These are phyloP conservation scores for Diachrysia chrysitis DNA, from an alignment of 2,888 invertebrate species.

Conservation along the genomic window DNA sequence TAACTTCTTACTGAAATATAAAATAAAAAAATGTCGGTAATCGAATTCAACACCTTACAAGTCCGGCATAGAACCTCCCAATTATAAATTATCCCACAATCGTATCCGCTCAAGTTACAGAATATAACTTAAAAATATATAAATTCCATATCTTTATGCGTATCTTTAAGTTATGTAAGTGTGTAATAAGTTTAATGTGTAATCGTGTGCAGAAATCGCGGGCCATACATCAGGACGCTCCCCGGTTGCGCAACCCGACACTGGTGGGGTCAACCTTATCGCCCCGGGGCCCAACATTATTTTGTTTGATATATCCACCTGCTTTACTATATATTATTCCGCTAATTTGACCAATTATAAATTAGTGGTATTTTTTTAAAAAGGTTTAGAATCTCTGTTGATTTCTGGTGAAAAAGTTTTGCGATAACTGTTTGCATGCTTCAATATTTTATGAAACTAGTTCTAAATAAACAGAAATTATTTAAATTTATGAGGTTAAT, in stretches of 20 bases:
- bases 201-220: conserved; percentile 61
- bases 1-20: background rate
- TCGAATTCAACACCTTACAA: background rate
- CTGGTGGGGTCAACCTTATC: conserved; percentile 47
- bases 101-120: conserved; percentile 38
- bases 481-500: too few relatives aligned
- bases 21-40: background rate
- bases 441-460: too few relatives aligned
- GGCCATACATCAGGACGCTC: conserved; percentile 60
- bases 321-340: conserved; percentile 15
- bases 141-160: conserved; percentile 55
- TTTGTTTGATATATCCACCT: conserved; percentile 22
- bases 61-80: conserved; percentile 16
- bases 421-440: background rate
- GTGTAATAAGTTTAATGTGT: conserved; percentile 60
- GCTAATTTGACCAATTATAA: conserved; percentile 10
- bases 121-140: conserved; percentile 54
- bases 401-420: background rate
- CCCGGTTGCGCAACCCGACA: conserved; percentile 57
- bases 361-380: background rate
- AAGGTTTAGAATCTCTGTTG: background rate
- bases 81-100: conserved; percentile 46
- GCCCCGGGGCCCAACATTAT: conserved; percentile 32
- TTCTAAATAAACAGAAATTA: too few relatives aligned
- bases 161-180: conserved; percentile 63